A percentile compares a stretch with the other conserved stretches of the same genome.
Conservation (phyloP, 2,888 invertebrate species). For the Alloscopus bannaensis region DNA sequence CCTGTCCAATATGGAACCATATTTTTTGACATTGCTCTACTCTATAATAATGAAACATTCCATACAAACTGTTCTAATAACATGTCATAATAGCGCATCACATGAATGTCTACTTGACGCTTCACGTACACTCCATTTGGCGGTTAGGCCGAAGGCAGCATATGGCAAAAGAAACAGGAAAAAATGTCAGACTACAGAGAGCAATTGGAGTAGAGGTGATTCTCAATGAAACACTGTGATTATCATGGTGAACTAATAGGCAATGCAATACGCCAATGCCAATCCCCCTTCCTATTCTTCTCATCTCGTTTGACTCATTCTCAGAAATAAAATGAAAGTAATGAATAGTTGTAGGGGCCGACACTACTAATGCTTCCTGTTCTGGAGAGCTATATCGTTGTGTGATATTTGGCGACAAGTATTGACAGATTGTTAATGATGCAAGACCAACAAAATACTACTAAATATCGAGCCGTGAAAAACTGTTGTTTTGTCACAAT, state of each 20-base stretch:
- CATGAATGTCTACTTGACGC: background rate
- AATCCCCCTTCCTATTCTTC: conserved; percentile 29
- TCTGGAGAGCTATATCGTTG: no score
- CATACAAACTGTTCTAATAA: conserved; percentile 21
- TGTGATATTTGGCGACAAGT: no score
- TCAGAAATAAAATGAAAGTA: conserved; percentile 47
- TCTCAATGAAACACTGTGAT: conserved; percentile 14
- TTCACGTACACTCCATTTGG: background rate
- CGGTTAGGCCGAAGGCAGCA: background rate
- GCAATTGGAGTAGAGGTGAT: background rate
- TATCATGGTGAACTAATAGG: conserved; percentile 9
- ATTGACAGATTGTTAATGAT: no score
- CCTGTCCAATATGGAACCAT: conserved; percentile 9
- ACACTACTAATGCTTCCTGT: no score
- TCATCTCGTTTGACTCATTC: conserved; percentile 35
- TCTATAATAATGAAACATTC: conserved; percentile 20
- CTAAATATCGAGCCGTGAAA: no score
- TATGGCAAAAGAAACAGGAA: background rate
- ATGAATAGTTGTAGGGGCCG: conserved; percentile 61
- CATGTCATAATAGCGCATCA: conserved; percentile 20
- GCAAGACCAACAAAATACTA: no score
- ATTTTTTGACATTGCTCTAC: conserved; percentile 24
- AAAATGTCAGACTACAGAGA: background rate
- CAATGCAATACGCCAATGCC: conserved; percentile 8
- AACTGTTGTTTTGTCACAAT: no score